phyloP scores from a whole-genome alignment of 64 coral and sea anemone genomes.

The Montipora capricornis region DNA sequence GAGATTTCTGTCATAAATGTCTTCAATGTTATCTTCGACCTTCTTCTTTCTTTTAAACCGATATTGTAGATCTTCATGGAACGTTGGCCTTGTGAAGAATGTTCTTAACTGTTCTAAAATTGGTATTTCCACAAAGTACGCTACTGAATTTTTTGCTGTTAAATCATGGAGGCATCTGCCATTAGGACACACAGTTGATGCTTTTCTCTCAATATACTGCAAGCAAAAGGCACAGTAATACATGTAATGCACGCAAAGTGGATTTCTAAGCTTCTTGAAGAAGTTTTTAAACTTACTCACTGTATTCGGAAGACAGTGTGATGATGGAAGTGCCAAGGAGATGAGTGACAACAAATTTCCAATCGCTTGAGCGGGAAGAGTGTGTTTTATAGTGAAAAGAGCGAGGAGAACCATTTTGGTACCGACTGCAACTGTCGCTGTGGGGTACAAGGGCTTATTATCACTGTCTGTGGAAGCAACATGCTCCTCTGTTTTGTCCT shows the following conservation, averaged over 20 bases:
- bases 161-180: slow-evolving; percentile 59
- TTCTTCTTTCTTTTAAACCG: slow-evolving; percentile 60
- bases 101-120: slow-evolving; percentile 57
- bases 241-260: slow-evolving; percentile 43
- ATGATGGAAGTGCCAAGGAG: slow-evolving; percentile 37
- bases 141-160: not conserved
- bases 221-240: slow-evolving; percentile 68
- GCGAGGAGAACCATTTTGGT: slow-evolving; percentile 68
- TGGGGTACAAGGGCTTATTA: slow-evolving; percentile 70
- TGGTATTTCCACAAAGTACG: slow-evolving; percentile 70
- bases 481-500: not conserved
- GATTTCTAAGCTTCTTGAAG: slow-evolving; percentile 64
- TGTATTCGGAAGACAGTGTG: slow-evolving; percentile 44
- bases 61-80: slow-evolving; percentile 73
- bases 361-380: slow-evolving; percentile 52
- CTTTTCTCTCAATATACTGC: slow-evolving; percentile 26
- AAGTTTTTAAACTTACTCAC: slow-evolving; percentile 66
- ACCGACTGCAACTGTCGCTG: slow-evolving; percentile 53
- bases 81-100: slow-evolving; percentile 58
- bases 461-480: slow-evolving; percentile 25
- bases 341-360: slow-evolving; percentile 33
- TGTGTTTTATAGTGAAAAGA: slow-evolving; percentile 66
- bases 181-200: slow-evolving; percentile 54
- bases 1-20: slow-evolving; percentile 80
- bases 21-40: slow-evolving; percentile 60